Conservation (phyloP, 2,113 vertebrate species). For the Eudorcas thomsonii region DNA sequence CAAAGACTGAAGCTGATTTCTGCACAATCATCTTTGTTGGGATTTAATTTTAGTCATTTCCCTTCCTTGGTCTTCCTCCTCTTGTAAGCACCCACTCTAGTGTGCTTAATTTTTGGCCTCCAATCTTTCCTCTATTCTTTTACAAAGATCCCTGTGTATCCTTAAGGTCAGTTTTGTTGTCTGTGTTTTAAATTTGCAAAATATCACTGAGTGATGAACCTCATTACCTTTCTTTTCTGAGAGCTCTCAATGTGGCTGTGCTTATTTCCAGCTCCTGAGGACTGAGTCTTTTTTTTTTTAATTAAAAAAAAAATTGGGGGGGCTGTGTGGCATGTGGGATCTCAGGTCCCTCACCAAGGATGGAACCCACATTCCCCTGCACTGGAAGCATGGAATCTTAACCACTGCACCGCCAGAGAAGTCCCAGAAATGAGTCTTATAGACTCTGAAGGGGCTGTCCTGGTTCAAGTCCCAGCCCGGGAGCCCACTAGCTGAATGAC, state of each 20-base stretch:
- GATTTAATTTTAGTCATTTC: slow-evolving; percentile 40
- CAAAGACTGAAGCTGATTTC: neutral
- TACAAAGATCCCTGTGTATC: neutral
- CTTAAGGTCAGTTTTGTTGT: neutral
- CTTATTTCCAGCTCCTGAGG: neutral
- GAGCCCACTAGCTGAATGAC: neutral
- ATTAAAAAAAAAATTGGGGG: neutral
- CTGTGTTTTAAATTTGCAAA: neutral
- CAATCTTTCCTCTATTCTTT: neutral
- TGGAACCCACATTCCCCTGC: neutral
- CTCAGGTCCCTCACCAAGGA: neutral
- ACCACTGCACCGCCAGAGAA: neutral
- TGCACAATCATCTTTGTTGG: neutral
- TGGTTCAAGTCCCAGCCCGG: neutral
- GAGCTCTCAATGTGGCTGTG: neutral
- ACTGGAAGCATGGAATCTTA: neutral
- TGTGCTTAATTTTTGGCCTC: neutral
- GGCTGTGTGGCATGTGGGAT: neutral
- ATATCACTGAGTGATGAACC: neutral
- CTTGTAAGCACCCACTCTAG: neutral
- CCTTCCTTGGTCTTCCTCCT: neutral
- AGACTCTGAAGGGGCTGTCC: neutral
- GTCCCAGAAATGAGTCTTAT: neutral
- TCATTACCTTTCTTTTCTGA: neutral
- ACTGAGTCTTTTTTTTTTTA: neutral